A percentile compares a stretch with the other conserved stretches of the same genome.
Evolutionary conservation across 2,797 vertebrate genomes (phyloP).

Genomic region (Schizopygopsis pylzovi): DNA sequence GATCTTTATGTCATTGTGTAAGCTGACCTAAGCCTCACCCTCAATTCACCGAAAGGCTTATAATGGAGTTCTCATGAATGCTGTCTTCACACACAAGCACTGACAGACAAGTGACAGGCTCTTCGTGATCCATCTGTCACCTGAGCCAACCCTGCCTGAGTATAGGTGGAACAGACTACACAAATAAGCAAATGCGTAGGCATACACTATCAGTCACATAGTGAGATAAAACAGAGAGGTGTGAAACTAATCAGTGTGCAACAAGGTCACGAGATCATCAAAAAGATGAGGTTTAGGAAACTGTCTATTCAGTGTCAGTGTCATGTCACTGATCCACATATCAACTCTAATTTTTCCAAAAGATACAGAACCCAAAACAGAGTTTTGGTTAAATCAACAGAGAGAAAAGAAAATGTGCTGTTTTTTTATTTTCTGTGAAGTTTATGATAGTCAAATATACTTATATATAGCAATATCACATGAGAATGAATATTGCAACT

Average conservation of each 20-base stretch:
- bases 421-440: not conserved
- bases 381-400: not conserved
- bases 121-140: slow-evolving; percentile 46
- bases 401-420: not conserved
- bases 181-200: not conserved
- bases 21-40: slow-evolving; percentile 31
- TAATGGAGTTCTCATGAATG: slow-evolving; percentile 43
- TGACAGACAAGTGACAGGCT: slow-evolving; percentile 43
- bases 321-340: not conserved
- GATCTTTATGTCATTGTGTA: slow-evolving; percentile 25
- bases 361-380: not conserved
- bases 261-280: not conserved
- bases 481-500: not conserved
- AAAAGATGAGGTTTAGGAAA: not conserved
- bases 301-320: not conserved
- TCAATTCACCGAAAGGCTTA: slow-evolving; percentile 7
- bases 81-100: slow-evolving; percentile 38
- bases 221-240: slow-evolving; percentile 17
- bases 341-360: not conserved
- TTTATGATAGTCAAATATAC: not conserved
- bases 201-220: slow-evolving; percentile 11
- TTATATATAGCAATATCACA: not conserved
- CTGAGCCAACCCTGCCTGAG: slow-evolving; percentile 17
- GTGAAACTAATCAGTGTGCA: not conserved
- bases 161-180: slow-evolving; percentile 11